Percentiles rank a stretch among this genome's conserved stretches.
Evolutionary conservation across 2,113 vertebrate genomes (phyloP).

Genomic region (Falco punctatus): DNA sequence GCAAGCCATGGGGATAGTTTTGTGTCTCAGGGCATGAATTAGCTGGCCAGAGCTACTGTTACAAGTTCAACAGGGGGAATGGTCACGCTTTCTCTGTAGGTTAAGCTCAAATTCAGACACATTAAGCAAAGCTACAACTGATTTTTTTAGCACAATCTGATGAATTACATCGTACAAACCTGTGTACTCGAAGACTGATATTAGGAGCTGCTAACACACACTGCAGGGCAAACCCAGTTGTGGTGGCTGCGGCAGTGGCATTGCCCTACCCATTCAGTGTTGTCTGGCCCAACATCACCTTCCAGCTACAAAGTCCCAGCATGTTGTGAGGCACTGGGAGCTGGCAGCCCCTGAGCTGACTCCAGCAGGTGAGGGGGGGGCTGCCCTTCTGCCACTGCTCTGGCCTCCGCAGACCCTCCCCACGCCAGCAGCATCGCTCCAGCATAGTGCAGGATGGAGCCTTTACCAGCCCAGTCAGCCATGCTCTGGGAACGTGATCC

Average conservation of each 20-base stretch:
- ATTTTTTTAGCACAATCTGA: neutral
- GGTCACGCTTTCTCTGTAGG: neutral
- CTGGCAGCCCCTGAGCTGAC: neutral
- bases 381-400: accelerated
- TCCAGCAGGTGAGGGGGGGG: neutral
- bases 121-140: neutral
- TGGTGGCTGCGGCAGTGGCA: neutral
- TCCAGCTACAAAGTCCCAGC: neutral
- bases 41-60: neutral
- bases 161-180: neutral
- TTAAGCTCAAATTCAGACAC: neutral
- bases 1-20: neutral
- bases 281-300: neutral
- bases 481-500: neutral
- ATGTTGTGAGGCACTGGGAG: neutral
- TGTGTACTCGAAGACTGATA: neutral
- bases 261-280: neutral
- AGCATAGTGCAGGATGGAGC: accelerated
- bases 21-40: neutral
- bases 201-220: neutral
- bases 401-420: neutral
- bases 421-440: accelerated
- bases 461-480: neutral
- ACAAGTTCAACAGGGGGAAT: neutral
- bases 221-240: neutral